phyloP scores from a whole-genome alignment of 2,113 vertebrate species.

The Dicrurus megarhynchus region DNA sequence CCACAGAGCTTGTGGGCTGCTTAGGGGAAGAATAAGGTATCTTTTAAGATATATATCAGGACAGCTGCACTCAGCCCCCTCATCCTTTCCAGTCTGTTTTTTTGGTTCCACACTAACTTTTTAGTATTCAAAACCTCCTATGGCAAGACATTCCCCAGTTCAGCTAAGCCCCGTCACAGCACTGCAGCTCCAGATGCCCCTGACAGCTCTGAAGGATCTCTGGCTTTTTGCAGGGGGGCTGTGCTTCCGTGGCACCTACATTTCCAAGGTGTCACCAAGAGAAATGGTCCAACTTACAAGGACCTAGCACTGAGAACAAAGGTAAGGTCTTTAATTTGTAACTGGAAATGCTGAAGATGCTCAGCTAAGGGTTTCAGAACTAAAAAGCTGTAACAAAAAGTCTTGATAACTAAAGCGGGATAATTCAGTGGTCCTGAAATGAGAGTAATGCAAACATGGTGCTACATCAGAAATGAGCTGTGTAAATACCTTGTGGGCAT shows the following conservation, averaged over 20 bases:
- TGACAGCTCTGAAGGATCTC: not conserved
- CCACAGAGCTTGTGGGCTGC: not conserved
- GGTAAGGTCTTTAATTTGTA: not conserved
- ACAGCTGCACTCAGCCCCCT: not conserved
- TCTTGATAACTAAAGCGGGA: not conserved
- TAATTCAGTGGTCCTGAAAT: not conserved
- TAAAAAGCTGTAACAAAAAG: not conserved
- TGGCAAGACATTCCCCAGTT: not conserved
- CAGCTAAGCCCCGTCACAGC: not conserved
- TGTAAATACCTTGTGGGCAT: not conserved
- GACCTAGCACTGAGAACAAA: not conserved
- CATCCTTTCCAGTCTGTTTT: not conserved
- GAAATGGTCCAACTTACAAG: not conserved
- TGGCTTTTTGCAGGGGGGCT: not conserved
- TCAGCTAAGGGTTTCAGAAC: not conserved
- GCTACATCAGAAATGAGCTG: not conserved
- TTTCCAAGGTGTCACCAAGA: not conserved
- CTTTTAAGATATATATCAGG: not conserved
- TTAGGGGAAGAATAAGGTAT: not conserved
- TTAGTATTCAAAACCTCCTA: not conserved
- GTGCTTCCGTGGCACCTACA: rapidly evolving
- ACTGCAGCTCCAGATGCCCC: not conserved
- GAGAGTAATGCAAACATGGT: not conserved
- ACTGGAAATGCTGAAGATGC: not conserved
- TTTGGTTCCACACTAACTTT: not conserved